phyloP scores from a whole-genome alignment of 2,113 vertebrate genomes.

The Rhea pennata region DNA sequence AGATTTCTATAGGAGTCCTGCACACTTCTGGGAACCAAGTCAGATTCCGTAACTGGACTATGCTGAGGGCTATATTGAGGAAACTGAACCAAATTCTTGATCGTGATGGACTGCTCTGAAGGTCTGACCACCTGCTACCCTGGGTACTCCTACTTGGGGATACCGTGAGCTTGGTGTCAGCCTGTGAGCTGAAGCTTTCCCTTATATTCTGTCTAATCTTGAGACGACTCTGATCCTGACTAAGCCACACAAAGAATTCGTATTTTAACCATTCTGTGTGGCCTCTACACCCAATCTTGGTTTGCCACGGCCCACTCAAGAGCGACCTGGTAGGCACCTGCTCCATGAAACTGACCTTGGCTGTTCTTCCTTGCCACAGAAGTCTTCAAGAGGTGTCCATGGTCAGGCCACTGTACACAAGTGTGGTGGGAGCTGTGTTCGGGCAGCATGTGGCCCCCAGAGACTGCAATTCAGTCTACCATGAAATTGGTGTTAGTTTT shows the following conservation, averaged over 20 bases:
- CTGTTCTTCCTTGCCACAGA: background rate
- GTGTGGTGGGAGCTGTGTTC: background rate
- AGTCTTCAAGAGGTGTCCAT: background rate
- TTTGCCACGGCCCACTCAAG: background rate
- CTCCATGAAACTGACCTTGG: background rate
- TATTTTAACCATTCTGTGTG: background rate
- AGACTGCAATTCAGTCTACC: background rate
- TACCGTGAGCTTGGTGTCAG: background rate
- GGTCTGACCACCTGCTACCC: background rate
- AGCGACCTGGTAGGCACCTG: fast-evolving
- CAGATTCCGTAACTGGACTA: background rate
- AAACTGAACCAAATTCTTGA: background rate
- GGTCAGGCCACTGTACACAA: too few species aligned
- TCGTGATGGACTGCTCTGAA: background rate
- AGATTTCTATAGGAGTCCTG: background rate
- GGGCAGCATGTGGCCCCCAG: background rate
- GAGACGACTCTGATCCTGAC: background rate
- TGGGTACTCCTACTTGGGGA: background rate
- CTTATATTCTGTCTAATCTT: background rate
- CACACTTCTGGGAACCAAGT: background rate
- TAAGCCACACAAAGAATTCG: background rate
- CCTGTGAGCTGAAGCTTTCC: background rate
- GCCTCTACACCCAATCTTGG: background rate
- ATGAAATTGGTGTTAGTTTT: background rate
- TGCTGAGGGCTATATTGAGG: background rate